Percentiles rank a stretch among this genome's conserved stretches.
Conservation (phyloP, 2,113 vertebrate genomes). For the Tretioscincus oriximinensis region DNA sequence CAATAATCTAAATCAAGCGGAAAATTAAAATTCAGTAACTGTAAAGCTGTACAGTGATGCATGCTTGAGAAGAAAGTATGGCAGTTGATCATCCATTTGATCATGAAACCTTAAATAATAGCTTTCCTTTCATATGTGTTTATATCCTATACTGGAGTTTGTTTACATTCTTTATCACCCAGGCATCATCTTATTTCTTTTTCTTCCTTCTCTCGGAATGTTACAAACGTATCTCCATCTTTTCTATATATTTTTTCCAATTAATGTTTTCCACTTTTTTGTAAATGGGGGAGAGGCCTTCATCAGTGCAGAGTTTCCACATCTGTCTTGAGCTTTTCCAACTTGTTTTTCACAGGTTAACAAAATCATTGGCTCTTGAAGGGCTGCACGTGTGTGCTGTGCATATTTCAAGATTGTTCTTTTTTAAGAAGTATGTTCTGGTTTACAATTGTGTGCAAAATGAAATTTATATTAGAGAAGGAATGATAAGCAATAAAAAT, state of each 20-base stretch:
- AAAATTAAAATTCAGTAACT: background rate
- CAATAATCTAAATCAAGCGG: slow-evolving; percentile 1
- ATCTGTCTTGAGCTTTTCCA: background rate
- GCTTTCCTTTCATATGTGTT: background rate
- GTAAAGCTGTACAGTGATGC: background rate
- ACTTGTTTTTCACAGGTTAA: background rate
- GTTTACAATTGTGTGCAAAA: background rate
- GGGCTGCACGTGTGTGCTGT: background rate
- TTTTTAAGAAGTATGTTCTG: background rate
- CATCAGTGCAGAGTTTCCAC: background rate
- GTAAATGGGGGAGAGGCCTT: background rate
- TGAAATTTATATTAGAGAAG: background rate
- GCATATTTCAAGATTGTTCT: background rate
- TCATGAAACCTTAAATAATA: background rate
- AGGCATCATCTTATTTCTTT: background rate
- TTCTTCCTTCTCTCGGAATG: background rate
- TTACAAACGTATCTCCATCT: background rate
- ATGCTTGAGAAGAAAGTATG: background rate
- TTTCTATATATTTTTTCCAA: background rate
- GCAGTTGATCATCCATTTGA: background rate
- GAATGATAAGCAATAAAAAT: background rate
- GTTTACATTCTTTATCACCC: background rate
- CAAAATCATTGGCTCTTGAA: background rate
- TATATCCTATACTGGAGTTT: background rate
- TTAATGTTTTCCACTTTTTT: background rate